These are phyloP conservation scores for Lasiurus cinereus DNA, from an alignment of 2,113 vertebrate species.

Conservation along the genomic window DNA sequence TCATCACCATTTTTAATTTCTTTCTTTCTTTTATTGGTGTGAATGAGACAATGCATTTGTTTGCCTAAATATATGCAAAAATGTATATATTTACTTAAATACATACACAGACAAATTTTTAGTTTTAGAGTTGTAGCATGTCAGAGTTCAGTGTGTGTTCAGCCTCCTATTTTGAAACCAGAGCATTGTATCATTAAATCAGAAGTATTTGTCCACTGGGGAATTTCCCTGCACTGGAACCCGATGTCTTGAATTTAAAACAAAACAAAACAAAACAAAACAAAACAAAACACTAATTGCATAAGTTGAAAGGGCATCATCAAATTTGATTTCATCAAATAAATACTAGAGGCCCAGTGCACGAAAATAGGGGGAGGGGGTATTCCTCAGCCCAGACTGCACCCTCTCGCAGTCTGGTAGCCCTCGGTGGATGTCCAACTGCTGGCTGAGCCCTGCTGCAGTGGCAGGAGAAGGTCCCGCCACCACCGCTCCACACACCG, in stretches of 20 bases:
- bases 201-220: neutral
- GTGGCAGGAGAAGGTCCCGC: too few species aligned
- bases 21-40: neutral
- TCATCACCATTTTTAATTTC: neutral
- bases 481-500: too few species aligned
- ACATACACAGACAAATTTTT: neutral
- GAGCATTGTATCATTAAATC: neutral
- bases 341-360: neutral
- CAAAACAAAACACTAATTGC: neutral
- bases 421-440: too few species aligned
- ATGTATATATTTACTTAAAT: neutral
- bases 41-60: neutral
- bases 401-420: too few species aligned
- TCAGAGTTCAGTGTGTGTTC: neutral
- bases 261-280: neutral
- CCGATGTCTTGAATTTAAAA: neutral
- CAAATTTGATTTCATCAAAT: neutral
- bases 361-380: too few species aligned
- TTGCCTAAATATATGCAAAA: neutral
- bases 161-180: conserved; percentile 34
- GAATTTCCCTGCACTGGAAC: conserved; percentile 14
- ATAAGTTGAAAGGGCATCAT: neutral
- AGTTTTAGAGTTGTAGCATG: neutral
- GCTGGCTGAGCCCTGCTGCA: too few species aligned
- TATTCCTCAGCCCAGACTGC: too few species aligned